A percentile compares a stretch with the other conserved stretches of the same genome.
Conservation (phyloP, 1,140 invertebrate species). For the Macrostomum lignano region DNA sequence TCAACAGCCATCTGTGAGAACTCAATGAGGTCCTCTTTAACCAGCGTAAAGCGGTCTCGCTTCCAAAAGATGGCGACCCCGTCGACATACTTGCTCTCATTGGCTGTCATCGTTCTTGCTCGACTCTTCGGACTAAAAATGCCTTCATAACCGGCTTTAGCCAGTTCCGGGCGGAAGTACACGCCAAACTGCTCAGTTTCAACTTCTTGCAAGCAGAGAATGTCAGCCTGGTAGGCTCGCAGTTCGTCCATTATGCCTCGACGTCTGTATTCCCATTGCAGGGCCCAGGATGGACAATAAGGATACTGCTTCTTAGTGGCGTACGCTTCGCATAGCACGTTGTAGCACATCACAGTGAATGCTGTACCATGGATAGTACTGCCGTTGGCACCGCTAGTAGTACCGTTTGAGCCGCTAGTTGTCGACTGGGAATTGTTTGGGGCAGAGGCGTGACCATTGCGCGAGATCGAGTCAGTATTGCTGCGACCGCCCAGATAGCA, state of each 20-base stretch:
- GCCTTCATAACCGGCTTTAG: constrained; percentile 68
- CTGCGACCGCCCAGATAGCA: no score
- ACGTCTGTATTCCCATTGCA: constrained; percentile 89
- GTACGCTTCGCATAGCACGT: constrained; percentile 93
- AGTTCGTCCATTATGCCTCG: constrained; percentile 92
- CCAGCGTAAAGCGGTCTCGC: no score
- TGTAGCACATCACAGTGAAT: constrained; percentile 98
- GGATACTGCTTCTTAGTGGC: constrained; percentile 70
- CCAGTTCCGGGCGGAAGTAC: constrained; percentile 74
- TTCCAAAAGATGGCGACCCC: constrained; percentile 90
- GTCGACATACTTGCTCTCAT: constrained; percentile 83
- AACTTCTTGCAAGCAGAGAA: constrained; percentile 81
- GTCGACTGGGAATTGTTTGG: no score
- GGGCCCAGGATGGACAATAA: constrained; percentile 80
- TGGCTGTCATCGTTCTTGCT: constrained; percentile 86
- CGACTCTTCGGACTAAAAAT: constrained; percentile 93
- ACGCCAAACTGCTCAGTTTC: constrained; percentile 95
- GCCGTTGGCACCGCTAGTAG: no score
- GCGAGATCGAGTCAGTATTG: no score
- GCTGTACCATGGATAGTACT: background rate
- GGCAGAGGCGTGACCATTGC: no score
- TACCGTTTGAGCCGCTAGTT: no score
- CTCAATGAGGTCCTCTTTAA: no score
- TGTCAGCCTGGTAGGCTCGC: constrained; percentile 72
- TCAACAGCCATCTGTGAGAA: no score